Percentiles rank a stretch among this genome's conserved stretches.
Evolutionary conservation across 2,888 invertebrate genomes (phyloP).

Genomic region (Chalcosyrphus nemorum): DNA sequence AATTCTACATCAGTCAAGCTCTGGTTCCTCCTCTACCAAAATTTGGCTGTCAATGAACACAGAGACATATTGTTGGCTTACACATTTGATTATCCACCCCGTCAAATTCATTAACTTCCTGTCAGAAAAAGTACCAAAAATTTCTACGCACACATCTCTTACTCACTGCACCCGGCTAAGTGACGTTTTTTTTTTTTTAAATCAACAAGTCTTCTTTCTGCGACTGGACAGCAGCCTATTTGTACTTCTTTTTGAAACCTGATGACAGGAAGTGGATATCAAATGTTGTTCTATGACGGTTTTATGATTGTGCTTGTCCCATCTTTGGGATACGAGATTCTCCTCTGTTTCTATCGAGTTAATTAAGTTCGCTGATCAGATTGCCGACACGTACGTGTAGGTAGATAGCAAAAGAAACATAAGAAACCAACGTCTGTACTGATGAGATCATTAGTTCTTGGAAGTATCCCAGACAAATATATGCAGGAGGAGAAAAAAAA

Average conservation of each 20-base stretch:
- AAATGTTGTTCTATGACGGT: constrained; percentile 35
- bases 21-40: no score
- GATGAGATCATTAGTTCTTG: constrained; percentile 58
- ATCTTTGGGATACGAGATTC: constrained; percentile 22
- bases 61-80: no score
- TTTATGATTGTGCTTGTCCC: constrained; percentile 28
- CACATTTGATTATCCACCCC: no score
- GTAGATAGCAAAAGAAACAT: constrained; percentile 3
- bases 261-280: constrained; percentile 65
- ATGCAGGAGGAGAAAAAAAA: not conserved
- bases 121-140: not conserved
- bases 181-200: no score
- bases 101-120: not conserved
- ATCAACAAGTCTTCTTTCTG: not conserved
- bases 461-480: constrained; percentile 6
- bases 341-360: constrained; percentile 10
- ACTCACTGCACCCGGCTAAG: not conserved
- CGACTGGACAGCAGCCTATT: not conserved
- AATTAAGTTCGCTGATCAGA: constrained; percentile 27
- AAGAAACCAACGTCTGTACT: constrained; percentile 1
- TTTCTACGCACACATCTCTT: not conserved
- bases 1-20: no score
- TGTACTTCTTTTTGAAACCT: constrained; percentile 33
- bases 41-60: no score
- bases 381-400: constrained; percentile 5